Base-by-base conservation (phyloP, 2,888 invertebrate species). In the Osmoderma eremita region DNA sequence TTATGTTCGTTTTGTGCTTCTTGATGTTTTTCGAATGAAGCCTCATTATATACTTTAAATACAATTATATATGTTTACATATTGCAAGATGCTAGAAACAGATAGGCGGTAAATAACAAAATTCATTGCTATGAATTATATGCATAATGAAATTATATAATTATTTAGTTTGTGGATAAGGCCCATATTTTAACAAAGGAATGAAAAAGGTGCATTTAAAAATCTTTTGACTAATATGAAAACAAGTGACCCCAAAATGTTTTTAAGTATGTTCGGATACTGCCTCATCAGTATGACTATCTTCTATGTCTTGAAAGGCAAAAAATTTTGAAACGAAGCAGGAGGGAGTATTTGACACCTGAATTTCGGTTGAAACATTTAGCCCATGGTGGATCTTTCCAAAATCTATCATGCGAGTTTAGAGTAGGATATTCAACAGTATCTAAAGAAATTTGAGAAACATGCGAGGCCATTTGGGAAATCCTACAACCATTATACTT, bases 341-440 rank as follows among this genome's bases (percentile, higher is more conserved):
- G 51, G 6, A 13, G 30, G 3, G 51, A 51, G 13, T 51, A 51
- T 13, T 30, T 24, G 13, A 30, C 24, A 8, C 24, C 51, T n/a
- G 51, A 51, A 13, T 51, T 51, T 30, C 51, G 30, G 10, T 51
- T 51, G 13, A 45, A n/a, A n/a, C n/a, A n/a, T n/a, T n/a, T n/a
- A n/a, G n/a, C n/a, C n/a, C n/a, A n/a, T n/a, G n/a, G 24, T 13
- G n/a, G 30, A 24, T 51, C 51, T 30, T 51, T 51, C 24, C 51
- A 51, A 30, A 51, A 51, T 51, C 15, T 51, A 15, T 22, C 30
- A 3, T 51, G 51, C 24, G 51, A 51, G 13, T 51, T 51, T 30
- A 51, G n/a, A 51, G 30, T 51, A 24, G 51, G 30, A 1, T 24
- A 51, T 51, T 51, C 51, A n/a, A 51, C 51, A n/a, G 51, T 51